Evolutionary conservation across 2,797 vertebrate genomes (phyloP), one percentile per base, ranked within the genome.

Genomic region (Loriculus beryllinus): DNA sequence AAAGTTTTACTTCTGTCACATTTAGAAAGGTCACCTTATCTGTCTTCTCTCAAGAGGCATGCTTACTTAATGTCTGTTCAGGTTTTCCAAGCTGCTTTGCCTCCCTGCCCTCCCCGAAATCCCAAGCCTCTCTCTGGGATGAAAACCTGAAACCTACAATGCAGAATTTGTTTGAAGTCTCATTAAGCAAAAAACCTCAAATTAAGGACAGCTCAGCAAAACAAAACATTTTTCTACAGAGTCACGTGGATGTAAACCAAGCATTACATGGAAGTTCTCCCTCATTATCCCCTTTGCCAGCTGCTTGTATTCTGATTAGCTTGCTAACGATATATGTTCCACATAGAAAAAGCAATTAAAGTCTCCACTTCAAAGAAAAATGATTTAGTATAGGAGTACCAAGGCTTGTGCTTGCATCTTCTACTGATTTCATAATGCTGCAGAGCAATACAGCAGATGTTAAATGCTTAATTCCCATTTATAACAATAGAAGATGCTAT

Each of bases 131-230:
- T 92, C 90, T 92, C 92, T 69, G 76, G 89, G 91, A 94, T 86
- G 93, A 96, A 92, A 96, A 91, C 80, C 92, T 82, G 91, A 96
- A 96, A 94, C 80, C 91, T 90, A 60, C 59, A 88, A 92, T 76
- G 63, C 74, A 88, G 90, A 94, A 94, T 92, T 91, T 92, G 86
- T 96, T 88, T 96, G 72, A 97, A 95, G 95, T 95, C 80, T 94
- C 95, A 93, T 90, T 96, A 92, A 93, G 54, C 63, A 82, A 96
- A 86, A 94, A 94, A 88, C 67, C 77, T 90, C 87, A 86, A 92
- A 94, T 96, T 96, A 96, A 88, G 80, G 89, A 79, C 80, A 90
- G 91, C 82, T 92, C 95, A 94, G 82, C 63, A 92, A 96, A 97
- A 90, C 89, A 96, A 97, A 96, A 93, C 77, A 79, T 91, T 94